Evolutionary conservation across 2,888 invertebrate species (phyloP).

Genomic region (Lasioglossum marginatum): DNA sequence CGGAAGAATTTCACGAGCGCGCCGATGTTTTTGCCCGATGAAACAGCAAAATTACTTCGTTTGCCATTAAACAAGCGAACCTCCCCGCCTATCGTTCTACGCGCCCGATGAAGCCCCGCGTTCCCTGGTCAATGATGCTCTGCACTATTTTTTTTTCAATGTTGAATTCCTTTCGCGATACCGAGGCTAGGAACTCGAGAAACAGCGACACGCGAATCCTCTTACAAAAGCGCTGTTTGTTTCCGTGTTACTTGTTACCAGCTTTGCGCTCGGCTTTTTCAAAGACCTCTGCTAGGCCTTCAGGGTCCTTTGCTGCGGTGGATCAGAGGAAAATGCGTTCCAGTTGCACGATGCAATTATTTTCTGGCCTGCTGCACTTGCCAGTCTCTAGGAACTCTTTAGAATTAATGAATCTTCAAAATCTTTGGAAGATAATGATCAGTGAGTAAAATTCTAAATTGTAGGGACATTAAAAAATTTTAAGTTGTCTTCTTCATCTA

Average conservation of each 20-base stretch:
- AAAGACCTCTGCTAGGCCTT: not conserved
- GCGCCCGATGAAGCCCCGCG: not conserved
- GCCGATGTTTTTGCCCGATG: not conserved
- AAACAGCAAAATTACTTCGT: not conserved
- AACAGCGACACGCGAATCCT: constrained; percentile 5
- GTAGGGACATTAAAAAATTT: not conserved
- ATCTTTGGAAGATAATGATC: not conserved
- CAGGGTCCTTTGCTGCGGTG: not conserved
- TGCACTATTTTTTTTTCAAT: not conserved
- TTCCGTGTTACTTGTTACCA: not conserved
- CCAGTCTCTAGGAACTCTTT: not conserved
- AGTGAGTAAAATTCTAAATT: not conserved
- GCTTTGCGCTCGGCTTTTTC: not conserved
- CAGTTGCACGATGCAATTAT: not conserved
- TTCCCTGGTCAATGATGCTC: not conserved
- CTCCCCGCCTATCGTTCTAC: not conserved
- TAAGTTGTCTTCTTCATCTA: no score
- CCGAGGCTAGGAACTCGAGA: not conserved
- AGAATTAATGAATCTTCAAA: not conserved
- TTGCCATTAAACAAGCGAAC: not conserved
- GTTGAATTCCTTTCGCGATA: not conserved
- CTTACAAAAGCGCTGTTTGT: constrained; percentile 13
- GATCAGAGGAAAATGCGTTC: not conserved
- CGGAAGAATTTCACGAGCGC: not conserved
- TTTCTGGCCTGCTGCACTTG: not conserved